Evolutionary conservation across 2,888 invertebrate genomes (phyloP).

Genomic region (Ormyrus rosae): DNA sequence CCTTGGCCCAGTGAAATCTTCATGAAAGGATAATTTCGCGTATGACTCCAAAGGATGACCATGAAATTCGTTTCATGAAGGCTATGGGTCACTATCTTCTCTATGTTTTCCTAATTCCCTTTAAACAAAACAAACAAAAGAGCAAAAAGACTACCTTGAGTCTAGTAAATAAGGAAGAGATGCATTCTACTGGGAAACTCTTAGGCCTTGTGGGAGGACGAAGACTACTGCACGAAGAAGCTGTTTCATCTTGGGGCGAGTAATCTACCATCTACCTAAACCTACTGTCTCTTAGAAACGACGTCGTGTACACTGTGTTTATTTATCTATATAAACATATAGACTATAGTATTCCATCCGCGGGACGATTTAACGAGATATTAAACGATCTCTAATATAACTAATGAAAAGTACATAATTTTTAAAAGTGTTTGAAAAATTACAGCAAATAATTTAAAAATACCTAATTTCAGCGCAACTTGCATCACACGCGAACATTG

Average conservation of each 20-base stretch:
- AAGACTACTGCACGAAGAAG: conserved; percentile 71
- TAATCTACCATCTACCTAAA: conserved; percentile 75
- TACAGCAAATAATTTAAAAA: conserved; percentile 8
- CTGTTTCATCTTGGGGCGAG: conserved; percentile 74
- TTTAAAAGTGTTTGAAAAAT: conserved; percentile 6
- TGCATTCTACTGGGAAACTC: conserved; percentile 37
- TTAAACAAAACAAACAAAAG: conserved; percentile 25
- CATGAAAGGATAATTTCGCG: neutral
- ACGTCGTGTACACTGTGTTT: conserved; percentile 71
- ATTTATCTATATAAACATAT: conserved; percentile 63
- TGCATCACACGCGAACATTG: conserved; percentile 42
- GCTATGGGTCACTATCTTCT: conserved; percentile 53
- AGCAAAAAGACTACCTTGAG: conserved; percentile 61
- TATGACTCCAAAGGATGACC: neutral
- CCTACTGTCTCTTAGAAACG: conserved; percentile 73
- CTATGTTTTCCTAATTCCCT: conserved; percentile 10
- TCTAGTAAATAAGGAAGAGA: conserved; percentile 67
- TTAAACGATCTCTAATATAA: conserved; percentile 18
- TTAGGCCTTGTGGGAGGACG: conserved; percentile 64
- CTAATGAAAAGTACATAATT: neutral
- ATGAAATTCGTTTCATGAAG: conserved; percentile 40
- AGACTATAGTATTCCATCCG: conserved; percentile 63
- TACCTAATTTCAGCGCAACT: conserved; percentile 23
- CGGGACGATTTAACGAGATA: conserved; percentile 60
- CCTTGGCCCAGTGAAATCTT: too few species aligned